Evolutionary conservation across 2,888 invertebrate genomes (phyloP).

Genomic region (Clunio marinus): DNA sequence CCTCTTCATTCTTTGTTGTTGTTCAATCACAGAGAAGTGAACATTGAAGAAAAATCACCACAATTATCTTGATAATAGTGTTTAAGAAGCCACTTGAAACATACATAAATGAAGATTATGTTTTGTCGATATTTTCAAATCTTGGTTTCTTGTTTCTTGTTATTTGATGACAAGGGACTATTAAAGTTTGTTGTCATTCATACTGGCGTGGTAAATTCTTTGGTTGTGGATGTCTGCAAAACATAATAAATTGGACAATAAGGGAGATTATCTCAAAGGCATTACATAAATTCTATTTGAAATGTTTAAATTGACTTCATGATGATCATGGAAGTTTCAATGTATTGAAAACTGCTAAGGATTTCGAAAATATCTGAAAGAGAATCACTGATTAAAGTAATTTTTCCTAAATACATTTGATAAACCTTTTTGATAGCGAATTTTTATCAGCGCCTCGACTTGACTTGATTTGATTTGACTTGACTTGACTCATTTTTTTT

Average conservation of each 20-base stretch:
- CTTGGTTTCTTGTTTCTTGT: neutral
- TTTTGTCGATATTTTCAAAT: neutral
- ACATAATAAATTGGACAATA: neutral
- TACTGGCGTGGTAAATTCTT: slow-evolving; percentile 21
- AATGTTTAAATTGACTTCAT: too few relatives aligned
- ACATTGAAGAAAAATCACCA: slow-evolving; percentile 19
- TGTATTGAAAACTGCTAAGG: too few relatives aligned
- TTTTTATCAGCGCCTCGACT: too few relatives aligned
- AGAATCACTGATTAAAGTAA: too few relatives aligned
- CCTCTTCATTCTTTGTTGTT: slow-evolving; percentile 11
- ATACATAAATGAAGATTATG: slow-evolving; percentile 2
- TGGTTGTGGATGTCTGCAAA: slow-evolving; percentile 20
- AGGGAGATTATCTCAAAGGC: too few relatives aligned
- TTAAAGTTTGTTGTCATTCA: neutral
- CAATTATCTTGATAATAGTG: slow-evolving; percentile 31
- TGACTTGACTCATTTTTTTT: too few relatives aligned
- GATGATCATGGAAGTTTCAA: too few relatives aligned
- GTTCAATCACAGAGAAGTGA: neutral
- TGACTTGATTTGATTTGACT: too few relatives aligned
- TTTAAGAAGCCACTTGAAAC: slow-evolving; percentile 32
- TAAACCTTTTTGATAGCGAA: too few relatives aligned
- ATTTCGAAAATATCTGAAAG: too few relatives aligned
- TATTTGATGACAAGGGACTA: neutral
- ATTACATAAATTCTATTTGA: too few relatives aligned
- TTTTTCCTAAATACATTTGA: too few relatives aligned